These are phyloP conservation scores for Drosophila mulleri DNA, from an alignment of 2,888 invertebrate species.

Conservation along the genomic window DNA sequence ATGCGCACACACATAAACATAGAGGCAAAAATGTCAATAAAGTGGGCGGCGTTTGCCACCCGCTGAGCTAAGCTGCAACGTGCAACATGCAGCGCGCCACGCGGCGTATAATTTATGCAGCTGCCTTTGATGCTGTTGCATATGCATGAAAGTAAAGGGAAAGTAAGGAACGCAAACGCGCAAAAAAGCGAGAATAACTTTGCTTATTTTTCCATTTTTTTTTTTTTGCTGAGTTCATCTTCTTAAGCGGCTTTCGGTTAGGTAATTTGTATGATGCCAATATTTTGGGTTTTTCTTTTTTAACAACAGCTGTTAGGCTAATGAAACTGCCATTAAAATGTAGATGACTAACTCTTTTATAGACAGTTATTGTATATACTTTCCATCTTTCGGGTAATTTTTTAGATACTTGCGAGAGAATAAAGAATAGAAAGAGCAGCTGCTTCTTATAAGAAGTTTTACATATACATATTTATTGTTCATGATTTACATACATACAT, in stretches of 20 bases:
- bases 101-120: slow-evolving; percentile 75
- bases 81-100: slow-evolving; percentile 45
- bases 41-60: slow-evolving; percentile 23
- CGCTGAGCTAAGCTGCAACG: slow-evolving; percentile 25
- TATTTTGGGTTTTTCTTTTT: neutral
- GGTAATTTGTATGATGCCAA: slow-evolving; percentile 1
- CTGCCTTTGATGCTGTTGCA: slow-evolving; percentile 69
- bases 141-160: slow-evolving; percentile 59
- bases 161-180: slow-evolving; percentile 12
- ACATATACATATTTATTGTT: no score
- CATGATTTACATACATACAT: no score
- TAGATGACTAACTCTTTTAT: neutral
- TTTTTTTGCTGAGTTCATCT: slow-evolving; percentile 5
- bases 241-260: slow-evolving; percentile 6
- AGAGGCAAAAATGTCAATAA: slow-evolving; percentile 48
- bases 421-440: neutral
- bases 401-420: neutral
- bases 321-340: neutral
- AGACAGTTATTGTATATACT: neutral
- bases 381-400: neutral
- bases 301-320: slow-evolving; percentile 2
- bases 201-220: neutral
- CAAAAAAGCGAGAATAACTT: slow-evolving; percentile 7
- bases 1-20: neutral
- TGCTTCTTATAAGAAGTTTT: no score